Conservation (phyloP, 2,113 vertebrate species). For the Tachuris rubrigastra region DNA sequence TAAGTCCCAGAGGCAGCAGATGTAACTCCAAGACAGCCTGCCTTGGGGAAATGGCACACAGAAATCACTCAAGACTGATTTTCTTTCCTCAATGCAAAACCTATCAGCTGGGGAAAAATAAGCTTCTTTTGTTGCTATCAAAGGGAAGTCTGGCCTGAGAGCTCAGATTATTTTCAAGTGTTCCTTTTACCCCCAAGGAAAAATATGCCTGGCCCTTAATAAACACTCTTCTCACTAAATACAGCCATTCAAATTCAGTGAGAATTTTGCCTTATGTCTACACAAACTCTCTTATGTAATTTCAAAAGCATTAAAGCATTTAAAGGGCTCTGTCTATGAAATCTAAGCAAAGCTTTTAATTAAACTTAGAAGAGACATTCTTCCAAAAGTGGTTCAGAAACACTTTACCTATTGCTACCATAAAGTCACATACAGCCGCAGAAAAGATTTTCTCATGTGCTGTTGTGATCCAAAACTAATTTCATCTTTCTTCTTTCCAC, state of each 20-base stretch:
- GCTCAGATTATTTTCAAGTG: neutral
- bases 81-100: neutral
- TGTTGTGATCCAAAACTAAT: neutral
- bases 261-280: conserved; percentile 15
- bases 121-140: neutral
- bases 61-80: neutral
- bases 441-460: neutral
- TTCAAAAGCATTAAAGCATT: neutral
- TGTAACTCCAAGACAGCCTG: neutral
- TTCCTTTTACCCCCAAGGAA: neutral
- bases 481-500: neutral
- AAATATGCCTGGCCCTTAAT: neutral
- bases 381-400: neutral
- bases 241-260: neutral
- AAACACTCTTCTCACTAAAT: neutral
- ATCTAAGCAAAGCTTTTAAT: neutral
- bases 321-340: neutral
- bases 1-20: neutral
- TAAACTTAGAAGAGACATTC: neutral
- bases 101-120: neutral
- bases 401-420: neutral
- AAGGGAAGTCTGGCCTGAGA: neutral
- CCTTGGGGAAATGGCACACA: neutral
- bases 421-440: neutral
- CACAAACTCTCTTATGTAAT: neutral